Evolutionary conservation across 1,140 invertebrate genomes (phyloP).

Genomic region (Drosophila saltans): DNA sequence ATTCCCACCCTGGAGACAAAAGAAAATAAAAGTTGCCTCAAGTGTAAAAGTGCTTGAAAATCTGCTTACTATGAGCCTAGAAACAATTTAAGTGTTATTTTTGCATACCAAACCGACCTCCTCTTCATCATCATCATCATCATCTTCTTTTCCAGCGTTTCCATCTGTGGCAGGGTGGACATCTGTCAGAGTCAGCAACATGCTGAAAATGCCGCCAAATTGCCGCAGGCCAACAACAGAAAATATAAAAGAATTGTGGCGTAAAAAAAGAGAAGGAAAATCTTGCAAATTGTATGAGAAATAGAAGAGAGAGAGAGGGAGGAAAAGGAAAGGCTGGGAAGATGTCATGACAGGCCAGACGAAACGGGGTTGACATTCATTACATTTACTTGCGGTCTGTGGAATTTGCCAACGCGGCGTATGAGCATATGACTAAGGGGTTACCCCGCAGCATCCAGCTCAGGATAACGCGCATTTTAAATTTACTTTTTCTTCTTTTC

Average conservation of each 20-base stretch:
- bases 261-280: conserved; percentile 10
- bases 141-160: neutral
- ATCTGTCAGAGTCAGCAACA: conserved; percentile 36
- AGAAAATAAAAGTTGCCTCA: neutral
- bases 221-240: conserved; percentile 42
- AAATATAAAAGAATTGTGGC: conserved; percentile 44
- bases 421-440: conserved; percentile 58
- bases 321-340: neutral
- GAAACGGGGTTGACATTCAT: conserved; percentile 65
- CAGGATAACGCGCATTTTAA: conserved; percentile 55
- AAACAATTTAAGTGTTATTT: neutral
- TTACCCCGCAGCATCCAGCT: conserved; percentile 35
- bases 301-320: neutral
- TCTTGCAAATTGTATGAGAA: neutral
- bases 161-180: conserved; percentile 18
- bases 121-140: neutral
- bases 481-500: conserved; percentile 39
- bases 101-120: neutral
- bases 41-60: conserved; percentile 1
- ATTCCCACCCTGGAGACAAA: neutral
- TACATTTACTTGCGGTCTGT: conserved; percentile 50
- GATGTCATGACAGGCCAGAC: conserved; percentile 5
- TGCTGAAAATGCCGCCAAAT: conserved; percentile 35
- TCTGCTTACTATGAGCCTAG: neutral
- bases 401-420: conserved; percentile 54